Evolutionary conservation across 2,797 vertebrate genomes (phyloP).

Genomic region (Poeciliopsis infans): DNA sequence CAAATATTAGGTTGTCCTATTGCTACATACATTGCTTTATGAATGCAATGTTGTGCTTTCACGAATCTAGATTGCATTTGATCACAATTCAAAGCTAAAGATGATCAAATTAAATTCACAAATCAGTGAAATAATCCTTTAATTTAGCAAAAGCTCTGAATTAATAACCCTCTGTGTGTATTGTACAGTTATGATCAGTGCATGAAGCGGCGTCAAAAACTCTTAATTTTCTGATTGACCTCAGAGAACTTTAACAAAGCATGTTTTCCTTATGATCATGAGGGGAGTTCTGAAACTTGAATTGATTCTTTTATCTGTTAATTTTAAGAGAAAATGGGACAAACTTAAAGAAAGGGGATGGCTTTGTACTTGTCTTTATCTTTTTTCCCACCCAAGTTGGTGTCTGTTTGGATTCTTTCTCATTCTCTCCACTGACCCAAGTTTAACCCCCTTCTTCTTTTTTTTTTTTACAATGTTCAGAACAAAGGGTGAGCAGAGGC

Average conservation of each 20-base stretch:
- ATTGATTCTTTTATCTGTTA: constrained; percentile 10
- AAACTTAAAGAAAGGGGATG: not conserved
- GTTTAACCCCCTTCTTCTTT: not conserved
- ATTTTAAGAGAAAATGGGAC: constrained; percentile 9
- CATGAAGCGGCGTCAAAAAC: not conserved
- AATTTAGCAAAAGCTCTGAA: not conserved
- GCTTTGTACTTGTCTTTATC: constrained; percentile 20
- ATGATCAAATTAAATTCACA: not conserved
- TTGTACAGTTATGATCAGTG: not conserved
- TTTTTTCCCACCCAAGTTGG: constrained; percentile 16
- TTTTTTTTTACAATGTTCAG: not conserved
- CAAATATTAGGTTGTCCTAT: not conserved
- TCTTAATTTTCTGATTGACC: not conserved
- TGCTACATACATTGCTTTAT: not conserved
- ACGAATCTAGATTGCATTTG: not conserved
- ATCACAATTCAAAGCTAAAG: not conserved
- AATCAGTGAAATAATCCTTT: not conserved
- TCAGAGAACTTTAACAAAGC: not conserved
- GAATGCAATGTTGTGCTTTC: not conserved
- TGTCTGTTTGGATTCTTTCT: constrained; percentile 1
- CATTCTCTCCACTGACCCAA: not conserved
- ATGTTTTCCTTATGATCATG: not conserved
- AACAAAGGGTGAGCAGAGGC: constrained; percentile 15
- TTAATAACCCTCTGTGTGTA: not conserved
- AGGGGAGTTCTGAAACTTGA: not conserved